Conservation (phyloP, 2,113 vertebrate genomes). For the Bufo bufo region DNA sequence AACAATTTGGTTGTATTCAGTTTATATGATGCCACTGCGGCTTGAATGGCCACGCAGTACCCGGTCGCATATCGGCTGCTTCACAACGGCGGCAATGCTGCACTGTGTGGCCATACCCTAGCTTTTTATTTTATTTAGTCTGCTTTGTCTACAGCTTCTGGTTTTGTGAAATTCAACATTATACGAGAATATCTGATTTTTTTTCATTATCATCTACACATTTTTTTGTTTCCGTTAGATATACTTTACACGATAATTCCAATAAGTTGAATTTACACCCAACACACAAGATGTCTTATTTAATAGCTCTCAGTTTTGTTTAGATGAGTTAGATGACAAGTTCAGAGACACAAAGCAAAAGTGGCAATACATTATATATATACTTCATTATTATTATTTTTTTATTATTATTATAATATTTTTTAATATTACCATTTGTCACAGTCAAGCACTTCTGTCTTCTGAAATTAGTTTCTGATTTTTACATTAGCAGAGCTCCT, state of each 20-base stretch:
- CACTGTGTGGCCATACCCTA: too few relatives aligned
- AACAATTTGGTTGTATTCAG: too few relatives aligned
- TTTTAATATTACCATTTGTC: conserved; percentile 1
- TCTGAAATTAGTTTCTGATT: neutral
- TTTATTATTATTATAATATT: too few relatives aligned
- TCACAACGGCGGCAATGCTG: too few relatives aligned
- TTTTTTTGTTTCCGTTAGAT: neutral
- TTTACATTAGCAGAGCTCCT: neutral
- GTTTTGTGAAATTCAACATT: neutral
- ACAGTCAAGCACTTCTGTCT: neutral
- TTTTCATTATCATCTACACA: neutral
- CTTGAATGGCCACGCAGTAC: too few relatives aligned
- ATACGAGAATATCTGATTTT: neutral
- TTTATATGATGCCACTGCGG: too few relatives aligned
- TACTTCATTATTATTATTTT: too few relatives aligned
- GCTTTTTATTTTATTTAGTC: too few relatives aligned
- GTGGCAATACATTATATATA: too few relatives aligned
- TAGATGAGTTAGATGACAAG: conserved; percentile 26
- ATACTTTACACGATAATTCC: too few relatives aligned
- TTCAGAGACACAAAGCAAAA: conserved; percentile 6
- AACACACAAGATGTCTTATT: conserved; percentile 11
- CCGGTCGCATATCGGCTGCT: too few relatives aligned
- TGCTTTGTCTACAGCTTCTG: neutral
- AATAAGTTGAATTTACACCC: too few relatives aligned
- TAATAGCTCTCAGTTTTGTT: neutral